A percentile compares a stretch with the other conserved stretches of the same genome.
phyloP scores from a whole-genome alignment of 2,888 invertebrate species.

The Cephonodes hylas region DNA sequence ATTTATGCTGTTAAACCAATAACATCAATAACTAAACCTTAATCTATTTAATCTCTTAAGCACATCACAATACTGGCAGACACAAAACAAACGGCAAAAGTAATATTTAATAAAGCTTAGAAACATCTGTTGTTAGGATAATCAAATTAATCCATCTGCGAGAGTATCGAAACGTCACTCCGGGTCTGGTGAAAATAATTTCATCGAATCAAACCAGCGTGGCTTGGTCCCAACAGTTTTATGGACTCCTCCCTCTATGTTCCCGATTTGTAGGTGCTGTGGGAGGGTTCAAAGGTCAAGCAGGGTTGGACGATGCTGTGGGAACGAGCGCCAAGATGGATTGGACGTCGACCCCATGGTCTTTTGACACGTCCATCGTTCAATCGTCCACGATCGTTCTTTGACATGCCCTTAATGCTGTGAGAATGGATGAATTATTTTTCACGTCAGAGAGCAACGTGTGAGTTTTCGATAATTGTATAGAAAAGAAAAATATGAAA shows the following conservation, averaged over 20 bases:
- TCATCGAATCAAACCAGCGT: constrained; percentile 39
- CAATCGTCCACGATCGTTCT: constrained; percentile 71
- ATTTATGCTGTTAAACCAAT: not conserved
- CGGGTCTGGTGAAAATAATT: constrained; percentile 74
- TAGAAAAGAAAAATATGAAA: not conserved
- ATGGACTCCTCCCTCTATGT: constrained; percentile 10
- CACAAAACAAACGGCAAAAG: constrained; percentile 11
- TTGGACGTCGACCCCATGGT: constrained; percentile 66
- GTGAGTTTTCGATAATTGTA: not conserved
- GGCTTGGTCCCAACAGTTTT: constrained; percentile 30
- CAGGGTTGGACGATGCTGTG: constrained; percentile 42
- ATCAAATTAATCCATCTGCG: constrained; percentile 81
- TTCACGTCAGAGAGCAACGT: constrained; percentile 40
- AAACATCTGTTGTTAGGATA: constrained; percentile 72
- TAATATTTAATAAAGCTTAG: constrained; percentile 19
- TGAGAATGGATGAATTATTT: constrained; percentile 70
- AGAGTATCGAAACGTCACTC: constrained; percentile 78
- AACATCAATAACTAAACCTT: not conserved
- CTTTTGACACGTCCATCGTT: constrained; percentile 74
- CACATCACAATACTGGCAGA: not conserved
- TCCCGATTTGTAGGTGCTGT: not conserved
- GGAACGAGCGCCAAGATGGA: constrained; percentile 70
- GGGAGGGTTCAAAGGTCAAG: constrained; percentile 31
- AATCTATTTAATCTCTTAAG: not conserved
- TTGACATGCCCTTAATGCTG: constrained; percentile 47